These are phyloP conservation scores for Diachrysia chrysitis DNA, from an alignment of 2,888 invertebrate species.

Conservation along the genomic window DNA sequence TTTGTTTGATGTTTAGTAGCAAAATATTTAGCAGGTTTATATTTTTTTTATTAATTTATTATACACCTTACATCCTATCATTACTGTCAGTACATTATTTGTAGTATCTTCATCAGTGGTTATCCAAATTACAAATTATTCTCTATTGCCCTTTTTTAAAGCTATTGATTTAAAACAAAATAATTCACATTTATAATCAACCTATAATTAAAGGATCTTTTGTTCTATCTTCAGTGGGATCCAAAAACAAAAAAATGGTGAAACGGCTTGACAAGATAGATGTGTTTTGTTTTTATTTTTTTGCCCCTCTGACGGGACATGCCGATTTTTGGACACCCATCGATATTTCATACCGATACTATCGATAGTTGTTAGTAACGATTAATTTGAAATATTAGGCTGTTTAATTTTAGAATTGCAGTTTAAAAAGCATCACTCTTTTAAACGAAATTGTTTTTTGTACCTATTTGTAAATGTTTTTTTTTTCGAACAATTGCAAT, in stretches of 20 bases:
- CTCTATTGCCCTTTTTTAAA: not conserved
- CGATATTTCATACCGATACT: slow-evolving; percentile 75
- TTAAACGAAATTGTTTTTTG: not conserved
- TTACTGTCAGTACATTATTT: too few relatives aligned
- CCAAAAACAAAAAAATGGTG: slow-evolving; percentile 68
- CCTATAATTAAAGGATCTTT: slow-evolving; percentile 37
- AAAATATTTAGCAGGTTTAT: not conserved
- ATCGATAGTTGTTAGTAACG: slow-evolving; percentile 70
- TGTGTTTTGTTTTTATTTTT: slow-evolving; percentile 70
- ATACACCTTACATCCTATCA: too few relatives aligned
- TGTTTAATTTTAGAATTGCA: slow-evolving; percentile 33
- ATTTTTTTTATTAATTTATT: not conserved
- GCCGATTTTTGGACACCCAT: slow-evolving; percentile 75
- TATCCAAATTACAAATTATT: not conserved
- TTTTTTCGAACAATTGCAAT: too few relatives aligned
- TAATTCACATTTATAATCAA: slow-evolving; percentile 17
- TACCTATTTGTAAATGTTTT: too few relatives aligned
- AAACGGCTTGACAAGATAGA: slow-evolving; percentile 70
- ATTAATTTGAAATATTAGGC: slow-evolving; percentile 68
- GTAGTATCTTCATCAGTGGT: not conserved
- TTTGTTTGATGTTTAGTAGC: not conserved
- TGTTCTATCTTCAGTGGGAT: slow-evolving; percentile 21
- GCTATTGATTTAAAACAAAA: slow-evolving; percentile 8
- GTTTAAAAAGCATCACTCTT: slow-evolving; percentile 18
- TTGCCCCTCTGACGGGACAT: slow-evolving; percentile 72